Conservation (phyloP, 2,888 invertebrate species). For the Choreutis nemorana region DNA sequence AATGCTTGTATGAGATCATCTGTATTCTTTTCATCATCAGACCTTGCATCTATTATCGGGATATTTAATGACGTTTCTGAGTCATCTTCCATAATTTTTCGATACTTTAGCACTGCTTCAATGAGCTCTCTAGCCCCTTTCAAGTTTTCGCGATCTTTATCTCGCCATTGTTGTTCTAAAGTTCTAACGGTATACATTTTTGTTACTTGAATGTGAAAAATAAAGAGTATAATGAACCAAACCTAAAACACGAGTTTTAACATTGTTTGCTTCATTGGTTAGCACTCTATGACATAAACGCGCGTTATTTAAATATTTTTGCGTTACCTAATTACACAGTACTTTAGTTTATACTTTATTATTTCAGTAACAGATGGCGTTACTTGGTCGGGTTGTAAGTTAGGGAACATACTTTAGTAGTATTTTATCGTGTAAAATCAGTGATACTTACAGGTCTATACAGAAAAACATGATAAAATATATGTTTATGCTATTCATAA, state of each 20-base stretch:
- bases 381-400: too few species aligned
- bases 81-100: slow-evolving; percentile 29
- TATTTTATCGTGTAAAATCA: too few species aligned
- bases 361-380: too few species aligned
- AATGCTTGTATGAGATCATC: slow-evolving; percentile 37
- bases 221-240: not conserved
- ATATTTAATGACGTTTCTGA: slow-evolving; percentile 27
- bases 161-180: slow-evolving; percentile 45
- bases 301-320: too few species aligned
- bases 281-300: too few species aligned
- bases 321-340: too few species aligned
- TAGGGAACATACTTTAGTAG: too few species aligned
- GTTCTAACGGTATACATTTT: slow-evolving; percentile 20
- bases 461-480: too few species aligned
- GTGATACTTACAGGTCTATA: too few species aligned
- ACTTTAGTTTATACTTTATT: too few species aligned
- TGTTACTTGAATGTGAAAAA: not conserved
- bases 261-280: too few species aligned
- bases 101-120: slow-evolving; percentile 38
- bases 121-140: slow-evolving; percentile 41
- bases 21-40: slow-evolving; percentile 26
- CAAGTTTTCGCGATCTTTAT: slow-evolving; percentile 22
- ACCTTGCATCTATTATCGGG: slow-evolving; percentile 31
- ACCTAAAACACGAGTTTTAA: not conserved
- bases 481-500: too few species aligned